phyloP scores from a whole-genome alignment of 1,140 invertebrate genomes.

The Laupala kohalensis region DNA sequence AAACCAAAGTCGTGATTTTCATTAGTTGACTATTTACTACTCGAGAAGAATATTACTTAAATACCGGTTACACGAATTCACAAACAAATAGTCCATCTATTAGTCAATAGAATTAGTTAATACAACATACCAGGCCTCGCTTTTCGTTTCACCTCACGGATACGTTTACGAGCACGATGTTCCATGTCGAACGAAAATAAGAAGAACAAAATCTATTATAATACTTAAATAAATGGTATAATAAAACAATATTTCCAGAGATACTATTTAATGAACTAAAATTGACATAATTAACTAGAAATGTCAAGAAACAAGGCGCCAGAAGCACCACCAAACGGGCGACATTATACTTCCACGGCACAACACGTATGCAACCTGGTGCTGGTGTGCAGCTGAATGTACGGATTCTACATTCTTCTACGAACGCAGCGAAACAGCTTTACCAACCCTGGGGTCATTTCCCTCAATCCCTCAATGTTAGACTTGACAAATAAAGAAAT shows the following conservation, averaged over 20 bases:
- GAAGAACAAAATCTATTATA: too few species aligned
- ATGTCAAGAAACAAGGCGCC: background rate
- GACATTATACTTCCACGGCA: background rate
- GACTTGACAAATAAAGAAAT: too few species aligned
- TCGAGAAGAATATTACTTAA: background rate
- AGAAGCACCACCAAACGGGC: background rate
- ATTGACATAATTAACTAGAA: background rate
- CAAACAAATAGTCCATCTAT: background rate
- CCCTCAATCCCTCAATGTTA: too few species aligned
- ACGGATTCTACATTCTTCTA: too few species aligned
- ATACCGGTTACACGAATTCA: background rate
- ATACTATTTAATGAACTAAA: background rate
- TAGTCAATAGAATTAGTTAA: background rate
- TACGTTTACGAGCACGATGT: slow-evolving; percentile 65
- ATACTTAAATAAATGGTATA: background rate
- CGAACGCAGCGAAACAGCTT: too few species aligned
- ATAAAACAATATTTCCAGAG: background rate
- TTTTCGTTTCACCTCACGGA: slow-evolving; percentile 75
- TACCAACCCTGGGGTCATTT: too few species aligned
- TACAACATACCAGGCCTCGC: slow-evolving; percentile 64
- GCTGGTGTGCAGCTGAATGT: too few species aligned
- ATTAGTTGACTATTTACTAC: background rate
- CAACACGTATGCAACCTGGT: background rate
- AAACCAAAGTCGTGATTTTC: background rate
- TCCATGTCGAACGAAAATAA: slow-evolving; percentile 34